Evolutionary conservation across 2,113 vertebrate species (phyloP).

Genomic region (Microtus montanus): DNA sequence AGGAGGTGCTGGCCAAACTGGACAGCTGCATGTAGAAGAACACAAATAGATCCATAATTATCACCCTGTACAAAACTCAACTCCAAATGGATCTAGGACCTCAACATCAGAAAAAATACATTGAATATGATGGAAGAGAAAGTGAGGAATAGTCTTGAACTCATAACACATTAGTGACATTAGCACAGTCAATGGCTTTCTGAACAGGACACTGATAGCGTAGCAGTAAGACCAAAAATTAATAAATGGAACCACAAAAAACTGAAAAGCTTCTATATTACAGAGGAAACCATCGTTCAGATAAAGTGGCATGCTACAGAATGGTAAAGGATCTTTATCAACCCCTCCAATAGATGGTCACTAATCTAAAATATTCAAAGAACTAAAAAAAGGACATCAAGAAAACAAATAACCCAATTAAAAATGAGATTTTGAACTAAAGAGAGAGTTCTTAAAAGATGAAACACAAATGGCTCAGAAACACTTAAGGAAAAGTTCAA

Average conservation of each 20-base stretch:
- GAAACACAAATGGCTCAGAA: background rate
- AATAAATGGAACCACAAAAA: background rate
- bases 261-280: background rate
- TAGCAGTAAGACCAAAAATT: background rate
- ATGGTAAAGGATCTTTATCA: background rate
- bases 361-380: background rate
- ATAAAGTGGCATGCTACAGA: background rate
- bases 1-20: too few species aligned
- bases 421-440: background rate
- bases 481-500: background rate
- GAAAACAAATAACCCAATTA: background rate
- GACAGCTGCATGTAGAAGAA: too few species aligned
- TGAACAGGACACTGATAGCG: background rate
- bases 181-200: background rate
- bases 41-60: too few species aligned
- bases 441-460: background rate
- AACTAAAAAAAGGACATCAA: background rate
- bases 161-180: background rate
- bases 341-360: background rate
- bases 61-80: too few species aligned
- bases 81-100: too few species aligned
- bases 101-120: too few species aligned
- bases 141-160: background rate
- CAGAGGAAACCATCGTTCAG: background rate
- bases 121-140: background rate